These are phyloP conservation scores for Capreolus pygargus DNA, from an alignment of 2,113 vertebrate genomes.

Conservation along the genomic window DNA sequence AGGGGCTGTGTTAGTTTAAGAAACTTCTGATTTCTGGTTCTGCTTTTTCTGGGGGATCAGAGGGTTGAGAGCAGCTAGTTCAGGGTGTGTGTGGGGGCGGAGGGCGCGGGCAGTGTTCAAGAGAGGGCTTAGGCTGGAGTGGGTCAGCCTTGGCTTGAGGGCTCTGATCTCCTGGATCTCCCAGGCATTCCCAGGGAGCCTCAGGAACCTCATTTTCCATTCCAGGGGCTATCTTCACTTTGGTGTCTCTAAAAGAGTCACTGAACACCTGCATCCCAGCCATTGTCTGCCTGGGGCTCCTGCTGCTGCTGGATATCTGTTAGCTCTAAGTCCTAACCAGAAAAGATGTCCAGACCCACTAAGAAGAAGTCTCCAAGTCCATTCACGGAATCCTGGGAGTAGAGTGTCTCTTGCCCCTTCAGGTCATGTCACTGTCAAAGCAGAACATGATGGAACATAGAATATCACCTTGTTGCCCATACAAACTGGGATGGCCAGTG, in stretches of 20 bases:
- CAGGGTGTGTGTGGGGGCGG: not conserved
- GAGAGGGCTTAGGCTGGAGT: not conserved
- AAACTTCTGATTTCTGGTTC: not conserved
- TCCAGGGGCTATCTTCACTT: conserved; percentile 84
- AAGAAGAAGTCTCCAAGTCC: not conserved
- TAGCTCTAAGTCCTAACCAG: conserved; percentile 38
- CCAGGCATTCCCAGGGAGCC: not conserved
- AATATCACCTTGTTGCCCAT: not conserved
- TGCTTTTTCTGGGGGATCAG: not conserved
- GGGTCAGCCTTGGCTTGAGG: not conserved
- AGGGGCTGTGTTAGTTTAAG: not conserved
- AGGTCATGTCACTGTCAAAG: not conserved
- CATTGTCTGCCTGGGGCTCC: conserved; percentile 78
- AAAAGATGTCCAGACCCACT: conserved; percentile 46
- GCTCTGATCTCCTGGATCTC: not conserved
- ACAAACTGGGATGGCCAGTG: not conserved
- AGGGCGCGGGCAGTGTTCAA: not conserved
- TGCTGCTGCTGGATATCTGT: conserved; percentile 80
- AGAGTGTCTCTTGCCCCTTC: not conserved
- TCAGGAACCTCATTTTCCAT: conserved; percentile 30
- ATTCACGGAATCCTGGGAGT: not conserved
- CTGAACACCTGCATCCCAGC: conserved; percentile 79
- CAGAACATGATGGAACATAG: not conserved
- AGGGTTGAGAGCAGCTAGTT: not conserved
- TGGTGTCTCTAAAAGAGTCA: conserved; percentile 80